Percentiles rank a stretch among this genome's conserved stretches.
Conservation (phyloP, 1,140 invertebrate genomes). For the Drosophila mauritiana region DNA sequence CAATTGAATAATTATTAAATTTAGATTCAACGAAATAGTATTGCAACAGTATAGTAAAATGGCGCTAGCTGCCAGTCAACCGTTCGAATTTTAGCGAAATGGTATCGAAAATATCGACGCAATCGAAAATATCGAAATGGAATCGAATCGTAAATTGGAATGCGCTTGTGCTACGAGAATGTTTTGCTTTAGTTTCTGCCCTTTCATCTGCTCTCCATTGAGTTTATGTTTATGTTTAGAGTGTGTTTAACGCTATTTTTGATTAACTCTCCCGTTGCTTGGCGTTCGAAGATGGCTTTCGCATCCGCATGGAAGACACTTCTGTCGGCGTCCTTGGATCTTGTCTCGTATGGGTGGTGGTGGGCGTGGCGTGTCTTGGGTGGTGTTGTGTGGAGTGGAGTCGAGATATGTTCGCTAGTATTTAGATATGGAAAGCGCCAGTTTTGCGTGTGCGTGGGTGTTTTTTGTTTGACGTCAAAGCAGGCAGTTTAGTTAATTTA, state of each 20-base stretch:
- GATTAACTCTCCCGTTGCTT: conserved; percentile 45
- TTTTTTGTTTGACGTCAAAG: conserved; percentile 73
- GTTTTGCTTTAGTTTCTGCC: conserved; percentile 47
- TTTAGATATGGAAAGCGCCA: conserved; percentile 76
- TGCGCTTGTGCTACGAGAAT: conserved; percentile 65
- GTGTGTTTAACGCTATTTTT: conserved; percentile 41
- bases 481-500: conserved; percentile 83
- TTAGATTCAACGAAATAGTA: conserved; percentile 52
- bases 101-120: conserved; percentile 12
- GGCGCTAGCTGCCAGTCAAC: conserved; percentile 47
- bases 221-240: conserved; percentile 33
- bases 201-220: conserved; percentile 46
- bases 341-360: conserved; percentile 28
- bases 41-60: conserved; percentile 69
- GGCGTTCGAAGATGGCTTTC: conserved; percentile 53
- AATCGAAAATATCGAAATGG: conserved; percentile 6
- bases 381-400: conserved; percentile 25
- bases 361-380: conserved; percentile 29
- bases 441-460: conserved; percentile 61
- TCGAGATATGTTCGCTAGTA: conserved; percentile 53
- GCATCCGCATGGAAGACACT: conserved; percentile 68
- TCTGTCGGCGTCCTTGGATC: conserved; percentile 47
- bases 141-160: conserved; percentile 57
- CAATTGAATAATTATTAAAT: conserved; percentile 23
- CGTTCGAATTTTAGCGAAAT: conserved; percentile 15